These are phyloP conservation scores for Drosophila kambysellisi DNA, from an alignment of 2,888 invertebrate species.

Conservation along the genomic window DNA sequence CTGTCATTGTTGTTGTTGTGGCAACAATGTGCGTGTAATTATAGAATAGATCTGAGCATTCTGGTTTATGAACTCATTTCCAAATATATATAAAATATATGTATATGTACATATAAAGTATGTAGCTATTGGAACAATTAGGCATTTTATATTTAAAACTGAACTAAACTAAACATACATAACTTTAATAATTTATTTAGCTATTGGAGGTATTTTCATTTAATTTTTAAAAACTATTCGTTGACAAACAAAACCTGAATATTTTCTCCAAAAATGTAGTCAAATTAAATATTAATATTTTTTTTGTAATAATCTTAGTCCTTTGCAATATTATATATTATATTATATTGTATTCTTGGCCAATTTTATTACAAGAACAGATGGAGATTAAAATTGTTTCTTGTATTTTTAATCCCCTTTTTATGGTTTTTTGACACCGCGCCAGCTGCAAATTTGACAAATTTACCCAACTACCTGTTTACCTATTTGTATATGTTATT, in stretches of 20 bases:
- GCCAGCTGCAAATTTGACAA: conserved; percentile 36
- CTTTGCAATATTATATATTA: too few relatives aligned
- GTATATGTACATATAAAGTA: not conserved
- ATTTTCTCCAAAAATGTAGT: not conserved
- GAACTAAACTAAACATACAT: not conserved
- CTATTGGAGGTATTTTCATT: not conserved
- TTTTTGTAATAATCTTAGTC: not conserved
- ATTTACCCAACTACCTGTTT: conserved; percentile 33
- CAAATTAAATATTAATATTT: too few relatives aligned
- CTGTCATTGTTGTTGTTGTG: conserved; percentile 30
- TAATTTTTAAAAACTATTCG: not conserved
- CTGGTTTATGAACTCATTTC: conserved; percentile 47
- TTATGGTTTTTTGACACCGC: conserved; percentile 24
- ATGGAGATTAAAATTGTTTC: conserved; percentile 9
- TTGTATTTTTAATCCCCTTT: conserved; percentile 20
- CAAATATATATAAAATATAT: conserved; percentile 22
- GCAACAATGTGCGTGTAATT: conserved; percentile 35
- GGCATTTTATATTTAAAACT: not conserved
- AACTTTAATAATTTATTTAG: not conserved
- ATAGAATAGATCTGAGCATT: conserved; percentile 33
- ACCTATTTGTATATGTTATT: conserved; percentile 12
- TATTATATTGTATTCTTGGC: not conserved
- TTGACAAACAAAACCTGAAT: not conserved
- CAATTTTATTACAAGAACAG: conserved; percentile 39
- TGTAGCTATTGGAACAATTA: not conserved